phyloP scores from a whole-genome alignment of 2,888 invertebrate genomes.

The Pollenia labialis region DNA sequence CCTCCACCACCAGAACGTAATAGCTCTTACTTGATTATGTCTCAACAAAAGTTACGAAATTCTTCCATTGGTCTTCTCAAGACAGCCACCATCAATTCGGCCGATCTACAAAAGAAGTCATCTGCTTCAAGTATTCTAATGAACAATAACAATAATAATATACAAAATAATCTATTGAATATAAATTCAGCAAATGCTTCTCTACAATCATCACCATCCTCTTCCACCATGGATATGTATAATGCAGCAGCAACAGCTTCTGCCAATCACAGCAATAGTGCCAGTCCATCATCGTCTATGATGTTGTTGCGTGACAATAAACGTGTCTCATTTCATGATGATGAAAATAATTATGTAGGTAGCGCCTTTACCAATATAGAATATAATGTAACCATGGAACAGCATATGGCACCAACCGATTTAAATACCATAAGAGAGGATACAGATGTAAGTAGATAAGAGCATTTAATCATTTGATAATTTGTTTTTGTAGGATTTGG shows the following conservation, averaged over 20 bases:
- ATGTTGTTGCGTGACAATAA: slow-evolving; percentile 85
- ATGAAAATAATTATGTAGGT: slow-evolving; percentile 83
- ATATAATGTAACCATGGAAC: slow-evolving; percentile 80
- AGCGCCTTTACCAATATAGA: slow-evolving; percentile 72
- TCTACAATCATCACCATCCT: slow-evolving; percentile 64
- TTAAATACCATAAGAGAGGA: slow-evolving; percentile 88
- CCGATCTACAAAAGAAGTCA: slow-evolving; percentile 76
- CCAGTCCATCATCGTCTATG: slow-evolving; percentile 67
- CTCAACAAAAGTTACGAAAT: slow-evolving; percentile 84
- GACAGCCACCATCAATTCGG: slow-evolving; percentile 80
- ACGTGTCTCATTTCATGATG: slow-evolving; percentile 91
- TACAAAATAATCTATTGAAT: slow-evolving; percentile 76
- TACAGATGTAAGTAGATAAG: slow-evolving; percentile 88
- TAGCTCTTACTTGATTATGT: slow-evolving; percentile 94
- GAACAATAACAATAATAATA: slow-evolving; percentile 77
- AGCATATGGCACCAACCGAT: slow-evolving; percentile 79
- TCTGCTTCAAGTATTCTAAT: slow-evolving; percentile 74
- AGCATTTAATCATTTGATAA: too few relatives aligned
- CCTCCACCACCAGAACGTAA: slow-evolving; percentile 94
- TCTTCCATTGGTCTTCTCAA: slow-evolving; percentile 80
- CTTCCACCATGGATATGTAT: slow-evolving; percentile 68
- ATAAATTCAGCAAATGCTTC: slow-evolving; percentile 53
- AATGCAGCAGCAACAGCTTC: slow-evolving; percentile 43
- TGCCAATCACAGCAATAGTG: slow-evolving; percentile 69
- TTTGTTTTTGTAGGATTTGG: too few relatives aligned